phyloP scores from a whole-genome alignment of 2,888 invertebrate species.

The Trilocha varians region DNA sequence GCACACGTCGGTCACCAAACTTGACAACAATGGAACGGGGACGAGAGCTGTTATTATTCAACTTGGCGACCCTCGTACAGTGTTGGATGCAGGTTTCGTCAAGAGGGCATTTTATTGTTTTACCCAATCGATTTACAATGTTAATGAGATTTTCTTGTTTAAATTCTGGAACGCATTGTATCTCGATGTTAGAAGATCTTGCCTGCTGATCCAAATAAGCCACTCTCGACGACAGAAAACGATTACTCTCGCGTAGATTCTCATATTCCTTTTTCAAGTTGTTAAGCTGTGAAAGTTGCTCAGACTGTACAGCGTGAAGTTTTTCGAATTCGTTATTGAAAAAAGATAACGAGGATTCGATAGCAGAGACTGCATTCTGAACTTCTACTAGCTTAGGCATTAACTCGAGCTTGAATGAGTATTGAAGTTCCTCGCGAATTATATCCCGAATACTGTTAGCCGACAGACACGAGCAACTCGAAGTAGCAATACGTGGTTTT shows the following conservation, averaged over 20 bases:
- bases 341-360: not conserved
- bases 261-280: not conserved
- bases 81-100: too few relatives aligned
- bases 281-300: not conserved
- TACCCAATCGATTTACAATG: too few relatives aligned
- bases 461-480: constrained; percentile 6
- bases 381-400: not conserved
- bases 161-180: too few relatives aligned
- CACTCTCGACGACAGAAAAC: not conserved
- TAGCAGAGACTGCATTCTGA: not conserved
- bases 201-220: constrained; percentile 2
- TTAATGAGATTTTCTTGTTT: too few relatives aligned
- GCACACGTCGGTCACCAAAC: too few relatives aligned
- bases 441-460: constrained; percentile 9
- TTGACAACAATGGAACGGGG: too few relatives aligned
- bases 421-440: constrained; percentile 9
- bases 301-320: not conserved
- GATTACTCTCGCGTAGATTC: too few relatives aligned
- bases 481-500: constrained; percentile 1
- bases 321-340: constrained; percentile 1
- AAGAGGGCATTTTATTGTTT: too few relatives aligned
- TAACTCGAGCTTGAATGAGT: not conserved
- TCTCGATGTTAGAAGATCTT: too few relatives aligned
- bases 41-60: too few relatives aligned
- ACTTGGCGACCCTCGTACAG: too few relatives aligned